Evolutionary conservation across 2,888 invertebrate genomes (phyloP).

Genomic region (Ceriagrion tenellum): DNA sequence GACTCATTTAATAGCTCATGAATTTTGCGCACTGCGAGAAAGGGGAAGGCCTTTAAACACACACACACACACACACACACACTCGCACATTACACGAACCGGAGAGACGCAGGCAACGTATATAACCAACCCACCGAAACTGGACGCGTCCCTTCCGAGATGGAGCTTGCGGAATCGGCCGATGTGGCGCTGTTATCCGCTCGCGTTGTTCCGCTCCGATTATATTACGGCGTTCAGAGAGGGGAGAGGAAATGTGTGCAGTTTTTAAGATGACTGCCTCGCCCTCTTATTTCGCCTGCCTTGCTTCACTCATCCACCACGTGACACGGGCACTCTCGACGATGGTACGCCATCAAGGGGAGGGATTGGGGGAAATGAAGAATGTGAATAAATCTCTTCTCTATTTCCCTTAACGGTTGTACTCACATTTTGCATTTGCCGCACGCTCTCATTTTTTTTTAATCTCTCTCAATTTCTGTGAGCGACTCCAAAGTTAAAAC

Average conservation of each 20-base stretch:
- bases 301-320: neutral
- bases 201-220: neutral
- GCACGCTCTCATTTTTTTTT: neutral
- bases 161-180: constrained; percentile 40
- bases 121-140: constrained; percentile 7
- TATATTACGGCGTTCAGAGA: neutral
- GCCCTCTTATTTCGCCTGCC: neutral
- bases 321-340: neutral
- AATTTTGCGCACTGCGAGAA: constrained; percentile 41
- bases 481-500: constrained; percentile 7
- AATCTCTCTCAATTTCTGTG: constrained; percentile 12
- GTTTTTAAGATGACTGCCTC: constrained; percentile 29
- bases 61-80: neutral
- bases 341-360: neutral
- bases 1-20: constrained; percentile 65
- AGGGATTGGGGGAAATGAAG: neutral
- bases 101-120: neutral
- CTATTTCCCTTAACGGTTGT: neutral
- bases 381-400: neutral
- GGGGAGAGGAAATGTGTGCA: neutral
- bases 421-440: constrained; percentile 20
- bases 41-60: neutral
- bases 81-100: neutral
- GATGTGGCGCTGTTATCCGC: constrained; percentile 19
- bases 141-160: constrained; percentile 44